Evolutionary conservation across 2,113 vertebrate genomes (phyloP).

Genomic region (Mirounga angustirostris): DNA sequence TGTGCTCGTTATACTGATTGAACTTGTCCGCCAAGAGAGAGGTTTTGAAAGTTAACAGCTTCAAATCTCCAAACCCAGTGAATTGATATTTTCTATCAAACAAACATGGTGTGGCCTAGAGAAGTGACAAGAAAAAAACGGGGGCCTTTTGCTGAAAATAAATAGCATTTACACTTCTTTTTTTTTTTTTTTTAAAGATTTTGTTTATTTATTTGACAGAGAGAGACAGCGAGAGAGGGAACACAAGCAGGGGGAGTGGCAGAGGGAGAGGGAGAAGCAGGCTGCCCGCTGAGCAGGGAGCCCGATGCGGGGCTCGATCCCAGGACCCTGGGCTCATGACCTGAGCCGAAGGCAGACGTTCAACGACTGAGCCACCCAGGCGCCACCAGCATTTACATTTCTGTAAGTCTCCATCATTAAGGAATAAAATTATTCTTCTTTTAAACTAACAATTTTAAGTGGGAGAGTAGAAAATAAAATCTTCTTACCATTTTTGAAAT

Average conservation of each 20-base stretch:
- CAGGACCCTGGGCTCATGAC: too few species aligned
- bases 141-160: conserved; percentile 15
- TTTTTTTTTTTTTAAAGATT: too few species aligned
- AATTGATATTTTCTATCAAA: conserved; percentile 72
- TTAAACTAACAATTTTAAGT: conserved; percentile 18
- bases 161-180: conserved; percentile 30
- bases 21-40: conserved; percentile 69
- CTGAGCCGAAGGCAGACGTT: too few species aligned
- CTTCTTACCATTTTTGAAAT: conserved; percentile 58
- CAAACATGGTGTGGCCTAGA: conserved; percentile 37
- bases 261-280: too few species aligned
- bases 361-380: too few species aligned
- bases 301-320: too few species aligned
- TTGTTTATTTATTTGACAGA: too few species aligned
- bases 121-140: conserved; percentile 57
- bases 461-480: not conserved
- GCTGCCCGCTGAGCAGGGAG: too few species aligned
- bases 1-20: conserved; percentile 76
- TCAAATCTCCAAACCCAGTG: conserved; percentile 63
- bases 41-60: conserved; percentile 69
- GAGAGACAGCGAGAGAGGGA: too few species aligned
- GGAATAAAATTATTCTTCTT: not conserved
- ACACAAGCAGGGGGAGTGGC: too few species aligned
- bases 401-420: conserved; percentile 39
- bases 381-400: not conserved